Conservation (phyloP, 2,113 vertebrate genomes). For the Pollimyrus isidori region DNA sequence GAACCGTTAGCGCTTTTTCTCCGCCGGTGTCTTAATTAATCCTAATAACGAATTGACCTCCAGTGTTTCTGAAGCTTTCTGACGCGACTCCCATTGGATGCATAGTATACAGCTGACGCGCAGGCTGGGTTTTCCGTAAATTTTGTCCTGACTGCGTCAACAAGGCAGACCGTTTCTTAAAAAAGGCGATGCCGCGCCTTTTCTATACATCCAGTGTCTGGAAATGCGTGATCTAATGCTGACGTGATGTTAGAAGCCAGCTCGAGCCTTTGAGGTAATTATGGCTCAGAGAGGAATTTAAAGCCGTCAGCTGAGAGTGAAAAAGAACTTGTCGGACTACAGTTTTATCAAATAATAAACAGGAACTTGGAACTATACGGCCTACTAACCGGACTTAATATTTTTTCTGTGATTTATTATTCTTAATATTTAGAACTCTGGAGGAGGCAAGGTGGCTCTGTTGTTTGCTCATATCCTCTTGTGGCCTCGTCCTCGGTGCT, state of each 20-base stretch:
- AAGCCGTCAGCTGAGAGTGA: not conserved
- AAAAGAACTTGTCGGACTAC: not conserved
- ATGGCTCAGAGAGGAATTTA: not conserved
- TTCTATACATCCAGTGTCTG: not conserved
- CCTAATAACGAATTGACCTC: not conserved
- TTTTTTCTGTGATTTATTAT: not conserved
- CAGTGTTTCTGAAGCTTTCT: not conserved
- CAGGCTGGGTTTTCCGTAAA: not conserved
- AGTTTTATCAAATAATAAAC: not conserved
- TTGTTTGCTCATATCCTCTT: not conserved
- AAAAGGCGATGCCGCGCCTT: not conserved
- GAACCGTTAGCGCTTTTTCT: not conserved
- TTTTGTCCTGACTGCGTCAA: not conserved
- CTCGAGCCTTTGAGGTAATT: not conserved
- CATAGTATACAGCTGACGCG: not conserved
- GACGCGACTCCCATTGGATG: not conserved
- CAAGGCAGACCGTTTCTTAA: not conserved
- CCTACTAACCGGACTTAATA: not conserved
- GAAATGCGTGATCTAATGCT: not conserved
- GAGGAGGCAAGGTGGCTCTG: not conserved
- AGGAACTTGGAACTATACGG: not conserved
- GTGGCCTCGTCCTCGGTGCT: not conserved
- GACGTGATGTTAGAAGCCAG: not conserved
- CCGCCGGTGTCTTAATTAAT: not conserved
- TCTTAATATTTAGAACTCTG: not conserved